Percentiles rank a stretch among this genome's conserved stretches.
phyloP scores from a whole-genome alignment of 2,113 vertebrate species.

The Hirundichthys speculiger region DNA sequence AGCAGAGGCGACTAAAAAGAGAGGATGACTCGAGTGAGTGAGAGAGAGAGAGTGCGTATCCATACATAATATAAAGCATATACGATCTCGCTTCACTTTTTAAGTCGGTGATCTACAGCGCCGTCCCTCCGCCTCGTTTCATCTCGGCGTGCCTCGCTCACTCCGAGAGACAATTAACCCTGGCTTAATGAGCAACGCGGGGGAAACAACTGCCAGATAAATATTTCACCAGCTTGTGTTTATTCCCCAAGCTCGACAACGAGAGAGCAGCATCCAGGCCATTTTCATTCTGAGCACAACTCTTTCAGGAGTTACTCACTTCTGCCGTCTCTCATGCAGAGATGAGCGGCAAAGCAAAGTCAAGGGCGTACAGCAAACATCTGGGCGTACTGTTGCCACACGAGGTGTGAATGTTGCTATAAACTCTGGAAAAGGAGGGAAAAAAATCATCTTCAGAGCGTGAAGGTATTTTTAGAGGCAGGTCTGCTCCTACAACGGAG shows the following conservation, averaged over 20 bases:
- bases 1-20: too few relatives aligned
- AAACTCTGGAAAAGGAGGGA: neutral
- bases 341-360: constrained; percentile 3
- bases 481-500: constrained; percentile 39
- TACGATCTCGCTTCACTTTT: constrained; percentile 8
- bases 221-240: constrained; percentile 70
- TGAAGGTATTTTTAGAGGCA: constrained; percentile 70
- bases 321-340: constrained; percentile 9
- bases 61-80: neutral
- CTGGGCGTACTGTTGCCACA: constrained; percentile 9
- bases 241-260: constrained; percentile 47
- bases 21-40: too few relatives aligned
- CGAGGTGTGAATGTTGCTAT: neutral
- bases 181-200: constrained; percentile 61
- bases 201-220: constrained; percentile 59
- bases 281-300: constrained; percentile 29
- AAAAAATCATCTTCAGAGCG: constrained; percentile 32
- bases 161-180: constrained; percentile 64
- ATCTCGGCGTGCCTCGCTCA: constrained; percentile 21
- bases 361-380: neutral
- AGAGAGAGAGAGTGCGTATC: too few relatives aligned
- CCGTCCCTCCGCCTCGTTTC: constrained; percentile 20
- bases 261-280: constrained; percentile 54
- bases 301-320: constrained; percentile 35
- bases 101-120: constrained; percentile 3